Conservation (phyloP, 2,888 invertebrate species). For the Drosophila prostipennis region DNA sequence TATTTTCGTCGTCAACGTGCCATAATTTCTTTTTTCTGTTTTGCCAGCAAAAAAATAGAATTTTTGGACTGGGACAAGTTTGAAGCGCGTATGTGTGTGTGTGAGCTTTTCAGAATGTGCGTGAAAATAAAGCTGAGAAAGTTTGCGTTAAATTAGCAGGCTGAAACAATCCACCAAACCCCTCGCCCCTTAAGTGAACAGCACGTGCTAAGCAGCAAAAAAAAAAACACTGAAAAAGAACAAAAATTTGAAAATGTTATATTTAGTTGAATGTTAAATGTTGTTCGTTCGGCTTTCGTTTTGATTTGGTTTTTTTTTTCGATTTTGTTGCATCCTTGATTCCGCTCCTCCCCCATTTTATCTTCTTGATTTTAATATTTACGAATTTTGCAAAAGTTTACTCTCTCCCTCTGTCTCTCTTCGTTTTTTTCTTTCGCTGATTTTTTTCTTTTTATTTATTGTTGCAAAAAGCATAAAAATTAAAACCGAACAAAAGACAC, state of each 20-base stretch:
- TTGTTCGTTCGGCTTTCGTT: slow-evolving; percentile 42
- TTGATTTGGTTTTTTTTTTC: slow-evolving; percentile 28
- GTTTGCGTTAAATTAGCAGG: slow-evolving; percentile 67
- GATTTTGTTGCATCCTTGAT: slow-evolving; percentile 27
- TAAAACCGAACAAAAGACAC: slow-evolving; percentile 40
- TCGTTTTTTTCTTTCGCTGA: slow-evolving; percentile 8
- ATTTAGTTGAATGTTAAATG: slow-evolving; percentile 55
- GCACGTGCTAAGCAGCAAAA: slow-evolving; percentile 32
- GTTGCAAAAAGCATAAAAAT: slow-evolving; percentile 61
- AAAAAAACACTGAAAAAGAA: slow-evolving; percentile 3
- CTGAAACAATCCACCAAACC: slow-evolving; percentile 24
- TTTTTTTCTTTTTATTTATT: slow-evolving; percentile 11
- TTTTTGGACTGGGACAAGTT: slow-evolving; percentile 41
- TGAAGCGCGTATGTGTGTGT: slow-evolving; percentile 17
- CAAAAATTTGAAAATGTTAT: slow-evolving; percentile 37
- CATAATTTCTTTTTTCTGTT: slow-evolving; percentile 45
- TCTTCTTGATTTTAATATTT: slow-evolving; percentile 41
- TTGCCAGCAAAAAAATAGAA: slow-evolving; percentile 29
- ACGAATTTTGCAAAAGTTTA: slow-evolving; percentile 66
- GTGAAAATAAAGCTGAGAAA: slow-evolving; percentile 59
- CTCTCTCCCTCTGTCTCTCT: background rate
- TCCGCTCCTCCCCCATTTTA: slow-evolving; percentile 1
- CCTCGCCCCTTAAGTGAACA: slow-evolving; percentile 19
- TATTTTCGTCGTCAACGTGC: slow-evolving; percentile 44
- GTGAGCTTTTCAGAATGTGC: slow-evolving; percentile 30